Percentiles rank a stretch among this genome's conserved stretches.
Conservation (phyloP, 2,797 vertebrate genomes). For the Parotocinclus haroldoi region DNA sequence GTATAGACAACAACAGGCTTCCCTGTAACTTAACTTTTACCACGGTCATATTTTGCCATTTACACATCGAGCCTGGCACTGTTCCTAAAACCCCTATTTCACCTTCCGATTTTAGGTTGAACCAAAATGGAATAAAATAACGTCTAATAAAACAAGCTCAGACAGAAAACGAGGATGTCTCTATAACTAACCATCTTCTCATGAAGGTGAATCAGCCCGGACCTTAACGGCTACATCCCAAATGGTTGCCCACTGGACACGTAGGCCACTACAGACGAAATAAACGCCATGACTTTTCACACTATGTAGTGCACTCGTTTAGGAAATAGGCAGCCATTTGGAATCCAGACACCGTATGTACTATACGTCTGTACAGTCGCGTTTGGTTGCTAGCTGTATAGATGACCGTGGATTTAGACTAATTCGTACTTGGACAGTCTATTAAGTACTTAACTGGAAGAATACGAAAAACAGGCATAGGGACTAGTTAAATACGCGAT, state of each 20-base stretch:
- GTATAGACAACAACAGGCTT: no score
- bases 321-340: background rate
- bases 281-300: background rate
- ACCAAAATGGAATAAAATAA: no score
- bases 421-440: no score
- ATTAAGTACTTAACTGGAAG: no score
- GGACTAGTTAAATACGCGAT: background rate
- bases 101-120: no score
- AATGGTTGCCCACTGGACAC: background rate
- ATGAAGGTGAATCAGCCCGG: constrained; percentile 1
- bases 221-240: background rate
- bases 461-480: background rate
- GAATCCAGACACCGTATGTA: background rate
- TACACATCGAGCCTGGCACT: no score
- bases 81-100: no score
- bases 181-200: background rate
- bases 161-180: no score
- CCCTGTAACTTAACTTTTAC: no score
- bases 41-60: no score
- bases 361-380: background rate
- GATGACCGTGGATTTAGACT: background rate
- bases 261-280: background rate
- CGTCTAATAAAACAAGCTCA: no score
- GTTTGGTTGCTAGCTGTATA: background rate
- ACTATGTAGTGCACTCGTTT: background rate